These are phyloP conservation scores for Ceriagrion tenellum DNA, from an alignment of 2,888 invertebrate species.

Conservation along the genomic window DNA sequence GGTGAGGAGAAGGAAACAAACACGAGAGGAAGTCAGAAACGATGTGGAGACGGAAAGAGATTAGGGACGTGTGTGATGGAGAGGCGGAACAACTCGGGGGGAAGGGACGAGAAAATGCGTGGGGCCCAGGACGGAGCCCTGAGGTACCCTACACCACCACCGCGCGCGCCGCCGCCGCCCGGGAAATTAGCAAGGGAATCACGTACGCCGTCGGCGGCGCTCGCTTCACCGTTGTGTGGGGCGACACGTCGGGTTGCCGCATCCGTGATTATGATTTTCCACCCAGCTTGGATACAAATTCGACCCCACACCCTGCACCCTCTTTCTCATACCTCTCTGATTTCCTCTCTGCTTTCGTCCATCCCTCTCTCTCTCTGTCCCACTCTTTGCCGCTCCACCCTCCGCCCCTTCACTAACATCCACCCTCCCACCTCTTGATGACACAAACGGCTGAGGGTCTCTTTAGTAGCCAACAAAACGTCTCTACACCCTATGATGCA, in stretches of 20 bases:
- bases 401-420: neutral
- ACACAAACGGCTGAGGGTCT: neutral
- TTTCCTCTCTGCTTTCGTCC: neutral
- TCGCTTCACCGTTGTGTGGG: conserved; percentile 56
- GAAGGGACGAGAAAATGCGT: conserved; percentile 41
- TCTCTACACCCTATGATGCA: neutral
- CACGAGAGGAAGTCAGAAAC: neutral
- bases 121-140: conserved; percentile 40
- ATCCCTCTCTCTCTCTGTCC: conserved; percentile 2
- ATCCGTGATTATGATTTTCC: conserved; percentile 66
- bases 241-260: conserved; percentile 65
- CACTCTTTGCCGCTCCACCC: too few relatives aligned
- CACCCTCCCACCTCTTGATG: neutral
- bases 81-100: conserved; percentile 11
- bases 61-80: conserved; percentile 26
- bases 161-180: neutral
- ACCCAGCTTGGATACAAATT: conserved; percentile 67
- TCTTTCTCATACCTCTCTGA: neutral
- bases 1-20: neutral
- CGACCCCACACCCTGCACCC: neutral
- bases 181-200: conserved; percentile 53
- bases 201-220: conserved; percentile 55
- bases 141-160: neutral
- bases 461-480: neutral
- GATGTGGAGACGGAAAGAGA: conserved; percentile 39